Evolutionary conservation across 2,797 vertebrate genomes (phyloP).

Genomic region (Pangasius djambal): DNA sequence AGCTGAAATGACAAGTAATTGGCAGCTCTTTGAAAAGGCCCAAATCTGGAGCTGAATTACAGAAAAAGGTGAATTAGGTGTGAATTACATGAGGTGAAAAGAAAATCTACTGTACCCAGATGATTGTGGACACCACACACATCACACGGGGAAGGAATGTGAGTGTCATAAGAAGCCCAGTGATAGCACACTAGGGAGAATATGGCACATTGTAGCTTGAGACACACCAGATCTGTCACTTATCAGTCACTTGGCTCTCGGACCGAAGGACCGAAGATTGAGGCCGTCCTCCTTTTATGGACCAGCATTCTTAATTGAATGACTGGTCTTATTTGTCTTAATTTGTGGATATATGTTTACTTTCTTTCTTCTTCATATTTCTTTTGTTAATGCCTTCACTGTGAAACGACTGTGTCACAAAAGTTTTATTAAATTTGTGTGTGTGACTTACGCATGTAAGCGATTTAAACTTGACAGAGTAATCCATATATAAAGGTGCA

Average conservation of each 20-base stretch:
- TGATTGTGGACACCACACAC: background rate
- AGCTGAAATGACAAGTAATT: background rate
- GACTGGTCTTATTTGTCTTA: background rate
- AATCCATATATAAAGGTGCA: background rate
- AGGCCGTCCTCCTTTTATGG: background rate
- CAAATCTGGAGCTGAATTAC: background rate
- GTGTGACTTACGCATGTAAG: background rate
- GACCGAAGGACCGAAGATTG: background rate
- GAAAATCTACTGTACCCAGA: background rate
- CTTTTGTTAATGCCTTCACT: background rate
- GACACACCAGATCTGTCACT: background rate
- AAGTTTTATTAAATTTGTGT: background rate
- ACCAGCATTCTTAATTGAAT: background rate
- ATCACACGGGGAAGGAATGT: background rate
- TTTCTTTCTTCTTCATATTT: background rate
- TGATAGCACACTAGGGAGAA: background rate
- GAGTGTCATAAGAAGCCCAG: background rate
- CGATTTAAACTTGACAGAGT: background rate
- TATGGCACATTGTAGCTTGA: too few species aligned
- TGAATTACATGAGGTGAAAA: background rate
- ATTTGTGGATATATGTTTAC: background rate
- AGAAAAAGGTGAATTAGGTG: background rate
- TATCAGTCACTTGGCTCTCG: background rate
- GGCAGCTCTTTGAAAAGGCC: background rate
- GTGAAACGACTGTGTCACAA: background rate